Evolutionary conservation across 2,888 invertebrate species (phyloP), one percentile per base, ranked within the genome.

Genomic region (Myathropa florea): DNA sequence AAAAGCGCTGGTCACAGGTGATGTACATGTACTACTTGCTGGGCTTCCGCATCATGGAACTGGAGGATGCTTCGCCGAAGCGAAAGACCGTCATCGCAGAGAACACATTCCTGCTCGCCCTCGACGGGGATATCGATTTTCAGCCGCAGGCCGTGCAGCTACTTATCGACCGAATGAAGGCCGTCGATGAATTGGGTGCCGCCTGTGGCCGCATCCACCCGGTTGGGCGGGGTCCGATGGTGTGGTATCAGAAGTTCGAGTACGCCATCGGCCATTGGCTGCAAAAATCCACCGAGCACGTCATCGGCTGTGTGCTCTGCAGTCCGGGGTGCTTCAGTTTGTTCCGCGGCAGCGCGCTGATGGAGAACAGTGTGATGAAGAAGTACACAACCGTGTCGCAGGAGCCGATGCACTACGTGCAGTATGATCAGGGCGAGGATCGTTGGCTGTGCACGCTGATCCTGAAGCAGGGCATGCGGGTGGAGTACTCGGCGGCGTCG

Each of bases 381-480:
- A 97, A 95, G 90, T 98, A 98, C 91, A 97, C 98, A 0, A 95
- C 96, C 0, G 95, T 95, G 88, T 95, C 96, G 0, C 94, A 94
- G 79, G 96, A 97, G 90, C 96, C 98, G 0, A 94, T 95, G 87
- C 97, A 98, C 93, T 97, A 95, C 90, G 97, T 98, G 23, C 98
- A 98, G 91, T 98, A 97, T 91, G 98, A 98, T 94, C 97, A 98
- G 93, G 97, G 98, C n/a, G 98, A 99, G 92, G 98, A 99, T 93
- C 95, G 98, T 88, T 98, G 98, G 98, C 93, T 98, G 7, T 98
- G 98, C 91, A 98, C 98, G 0, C 93, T 98, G 70, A 93, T 99
- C 0, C 94, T 98, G 0, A 98, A 98, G 92, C 95, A 97, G 89
- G 98, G 98, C 0, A 98, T 97, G 91, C 94, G 97, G 24, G 96